Conservation (phyloP, 2,888 invertebrate genomes). For the Plutella xylostella region DNA sequence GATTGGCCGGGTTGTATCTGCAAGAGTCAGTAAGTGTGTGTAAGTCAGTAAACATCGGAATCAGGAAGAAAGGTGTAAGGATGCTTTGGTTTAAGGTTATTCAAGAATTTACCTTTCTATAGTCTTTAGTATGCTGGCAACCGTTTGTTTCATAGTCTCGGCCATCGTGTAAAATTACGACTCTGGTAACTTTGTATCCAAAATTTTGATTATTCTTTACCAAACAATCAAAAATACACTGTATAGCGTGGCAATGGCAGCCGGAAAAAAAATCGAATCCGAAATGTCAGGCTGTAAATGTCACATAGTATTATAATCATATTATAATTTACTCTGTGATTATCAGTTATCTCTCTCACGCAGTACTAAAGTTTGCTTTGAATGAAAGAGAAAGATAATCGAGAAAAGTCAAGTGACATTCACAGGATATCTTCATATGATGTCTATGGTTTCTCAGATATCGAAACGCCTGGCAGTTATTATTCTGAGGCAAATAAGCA, state of each 20-base stretch:
- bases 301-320: too few species aligned
- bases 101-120: slow-evolving; percentile 84
- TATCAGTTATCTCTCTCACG: too few species aligned
- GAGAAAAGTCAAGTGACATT: too few species aligned
- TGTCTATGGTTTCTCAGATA: too few species aligned
- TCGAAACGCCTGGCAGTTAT: too few species aligned
- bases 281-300: too few species aligned
- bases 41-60: neutral
- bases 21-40: slow-evolving; percentile 21
- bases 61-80: neutral
- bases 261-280: too few species aligned
- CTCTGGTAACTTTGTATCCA: neutral
- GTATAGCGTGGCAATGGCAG: neutral
- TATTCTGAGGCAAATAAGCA: too few species aligned
- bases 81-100: slow-evolving; percentile 7
- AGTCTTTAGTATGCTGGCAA: slow-evolving; percentile 88
- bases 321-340: too few species aligned
- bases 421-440: too few species aligned
- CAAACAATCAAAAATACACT: neutral
- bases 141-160: slow-evolving; percentile 87
- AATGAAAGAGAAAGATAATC: too few species aligned
- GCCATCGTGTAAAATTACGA: slow-evolving; percentile 67
- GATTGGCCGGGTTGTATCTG: slow-evolving; percentile 97
- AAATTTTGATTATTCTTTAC: neutral
- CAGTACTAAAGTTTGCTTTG: too few species aligned